Evolutionary conservation across 2,113 vertebrate genomes (phyloP), one percentile per base, ranked within the genome.

Genomic region (Poeciliopsis retropinna): DNA sequence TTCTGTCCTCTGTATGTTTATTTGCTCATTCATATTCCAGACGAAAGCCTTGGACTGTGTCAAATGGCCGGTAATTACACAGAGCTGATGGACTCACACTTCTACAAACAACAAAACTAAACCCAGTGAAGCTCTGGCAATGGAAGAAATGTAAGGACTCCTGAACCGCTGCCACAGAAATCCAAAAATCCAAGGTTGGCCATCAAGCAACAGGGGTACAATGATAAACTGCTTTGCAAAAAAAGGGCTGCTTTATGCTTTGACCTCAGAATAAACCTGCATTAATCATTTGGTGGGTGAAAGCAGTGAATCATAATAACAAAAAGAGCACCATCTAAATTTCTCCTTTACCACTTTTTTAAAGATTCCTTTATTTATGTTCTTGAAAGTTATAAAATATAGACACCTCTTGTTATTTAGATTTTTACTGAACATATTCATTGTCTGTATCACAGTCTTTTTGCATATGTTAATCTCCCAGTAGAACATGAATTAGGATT

Each of bases 1-100:
- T 88, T 79, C 78, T 81, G 67, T 75, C 88, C 83, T 75, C 75
- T 13, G 61, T 80, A 32, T 78, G 81, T 85, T 79, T 62, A 74
- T 81, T 76, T 32, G 67, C 73, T 90, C 84, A 75, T 87, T 92
- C 32, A 27, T 67, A 85, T 89, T 92, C 88, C 25, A 72, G 81
- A 72, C 67, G 27, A 72, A 82, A 57, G 2, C 15, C 64, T 79
- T 17, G 57, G 64, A 62, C 81, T 75, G 80, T 89, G 80, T 85
- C 64, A 76, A 82, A 87, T 74, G 67, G 78, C 39, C 19, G 64
- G 86, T 90, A 80, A 92, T 88, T 82, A 72, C 76, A 67, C 34
- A 30, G 78, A 75, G 73, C 31, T 17, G 29, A 76, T 64, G 78
- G 80, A 63, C 74, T 73, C 61, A 47, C 71, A 69, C 72, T 79